Evolutionary conservation across 2,888 invertebrate species (phyloP), one percentile per base, ranked within the genome.

Genomic region (Drosophila aldrichi): DNA sequence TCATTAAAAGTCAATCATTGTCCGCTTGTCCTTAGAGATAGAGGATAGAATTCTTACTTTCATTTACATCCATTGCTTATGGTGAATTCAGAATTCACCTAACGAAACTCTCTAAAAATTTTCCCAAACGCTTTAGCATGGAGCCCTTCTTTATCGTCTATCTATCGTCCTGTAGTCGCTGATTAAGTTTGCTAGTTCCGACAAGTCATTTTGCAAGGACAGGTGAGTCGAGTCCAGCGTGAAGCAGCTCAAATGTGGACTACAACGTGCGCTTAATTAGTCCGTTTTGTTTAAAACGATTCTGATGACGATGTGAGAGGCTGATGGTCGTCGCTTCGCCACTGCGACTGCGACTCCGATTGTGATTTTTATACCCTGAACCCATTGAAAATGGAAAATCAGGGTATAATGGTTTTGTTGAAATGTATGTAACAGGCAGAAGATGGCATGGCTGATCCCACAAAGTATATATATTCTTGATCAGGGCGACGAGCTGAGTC

Each of bases 281-380:
- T 86, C 80, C 80, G 86, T 88, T 86, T 87, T 86, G 88, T 81
- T 86, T 83, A 81, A 85, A 85, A 79, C 77, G 83, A 82, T 85
- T 85, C 81, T 83, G 82, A 82, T 78, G 82, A 72, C 81, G 72
- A 72, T 77, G 82, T 77, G 82, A 63, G 16, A 32, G 57, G 56
- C 69, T 69, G 81, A 77, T 77, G 59, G 65, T 72, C 79, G 36
- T 12, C 61, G 48, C 62, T 62, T 10, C 22, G 38, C 51, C 38
- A 25, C 18, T n/a, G n/a, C 40, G 25, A 55, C 32, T 58, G 12
- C 40, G 25, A 55, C 32, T 58, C 25, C 41, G 34, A 14, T 38
- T 57, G n/a, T 79, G 70, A 70, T 79, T 66, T 78, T 20, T 14
- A 20, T n/a, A n/a, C n/a, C n/a, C n/a, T n/a, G n/a, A n/a, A n/a